Base-by-base conservation (phyloP, 2,113 vertebrate genomes). In the Caranx melampygus region DNA sequence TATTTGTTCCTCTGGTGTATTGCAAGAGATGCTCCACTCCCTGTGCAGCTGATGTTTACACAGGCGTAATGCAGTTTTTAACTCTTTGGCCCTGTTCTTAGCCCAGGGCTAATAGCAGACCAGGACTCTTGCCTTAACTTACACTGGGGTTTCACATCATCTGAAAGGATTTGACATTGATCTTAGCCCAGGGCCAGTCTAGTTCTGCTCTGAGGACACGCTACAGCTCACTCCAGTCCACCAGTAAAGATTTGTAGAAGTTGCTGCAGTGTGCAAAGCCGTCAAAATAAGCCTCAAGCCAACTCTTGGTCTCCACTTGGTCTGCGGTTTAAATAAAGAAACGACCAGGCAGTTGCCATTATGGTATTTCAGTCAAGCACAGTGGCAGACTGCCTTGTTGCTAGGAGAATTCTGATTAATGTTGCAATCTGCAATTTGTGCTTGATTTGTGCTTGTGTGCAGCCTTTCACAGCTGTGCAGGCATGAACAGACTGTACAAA, bases 321-420 rank as follows among this genome's bases (percentile, higher is more conserved):
- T 55, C 15, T 69, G 60, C 72, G 37, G 42, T 82, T 82, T 82
- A 64, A 85, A 85, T 72, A 82, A 72, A 81, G 51, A 83, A 71
- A 86, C 3, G 5, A 82, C 61, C 47, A 77, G 67, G 73, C 52
- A 16, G 67, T 61, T 78, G 67, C 64, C 72, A 69, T 87, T 60
- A 14, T 65, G 61, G 74, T 71, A 64, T 83, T 67, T 74, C 61
- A 84, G 61, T 66, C 79, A 18, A 77, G 68, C 82, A 61, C 67
- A 69, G 80, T 70, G 79, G 70, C 78, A 80, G 80, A 61, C 67
- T 63, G 77, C 52, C 73, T 81, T 59, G 78, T 86, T 90, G 84
- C 81, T 80, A 86, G 80, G 87, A 87, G 75, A 84, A 63, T 77
- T 89, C 73, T 87, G 81, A 84, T 87, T 86, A 81, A 81, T 69